These are phyloP conservation scores for Apodemus agrarius DNA, from an alignment of 2,797 vertebrate genomes.

Conservation along the genomic window DNA sequence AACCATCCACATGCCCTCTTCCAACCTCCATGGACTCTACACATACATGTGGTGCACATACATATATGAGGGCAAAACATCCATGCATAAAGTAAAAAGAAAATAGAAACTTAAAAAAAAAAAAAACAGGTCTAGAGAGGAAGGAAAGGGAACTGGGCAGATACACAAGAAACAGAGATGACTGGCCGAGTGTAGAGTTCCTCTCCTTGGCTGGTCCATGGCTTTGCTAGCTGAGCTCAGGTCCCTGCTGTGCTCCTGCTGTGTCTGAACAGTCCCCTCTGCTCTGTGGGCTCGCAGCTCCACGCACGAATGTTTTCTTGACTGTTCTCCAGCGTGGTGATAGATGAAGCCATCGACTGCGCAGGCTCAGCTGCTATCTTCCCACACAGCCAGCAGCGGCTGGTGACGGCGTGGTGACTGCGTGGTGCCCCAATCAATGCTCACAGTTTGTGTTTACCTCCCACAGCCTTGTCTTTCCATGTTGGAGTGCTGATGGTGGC, in stretches of 20 bases:
- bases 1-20: too few relatives aligned
- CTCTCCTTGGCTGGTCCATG: background rate
- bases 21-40: background rate
- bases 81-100: background rate
- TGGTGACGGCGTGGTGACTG: background rate
- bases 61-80: background rate
- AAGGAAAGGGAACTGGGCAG: background rate
- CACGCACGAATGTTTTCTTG: background rate
- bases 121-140: background rate
- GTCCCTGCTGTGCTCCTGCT: background rate
- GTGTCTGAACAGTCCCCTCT: background rate
- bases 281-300: background rate
- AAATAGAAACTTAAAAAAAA: background rate
- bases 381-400: background rate
- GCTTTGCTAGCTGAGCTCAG: background rate
- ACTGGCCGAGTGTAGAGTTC: background rate
- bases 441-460: background rate
- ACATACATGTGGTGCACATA: background rate
- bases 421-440: background rate
- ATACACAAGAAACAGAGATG: background rate
- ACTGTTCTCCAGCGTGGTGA: background rate
- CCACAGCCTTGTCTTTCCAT: background rate
- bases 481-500: background rate
- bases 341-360: background rate
- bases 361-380: background rate